Evolutionary conservation across 2,888 invertebrate genomes (phyloP), one percentile per base, ranked within the genome.

Genomic region (Caenorhabditis japonica): DNA sequence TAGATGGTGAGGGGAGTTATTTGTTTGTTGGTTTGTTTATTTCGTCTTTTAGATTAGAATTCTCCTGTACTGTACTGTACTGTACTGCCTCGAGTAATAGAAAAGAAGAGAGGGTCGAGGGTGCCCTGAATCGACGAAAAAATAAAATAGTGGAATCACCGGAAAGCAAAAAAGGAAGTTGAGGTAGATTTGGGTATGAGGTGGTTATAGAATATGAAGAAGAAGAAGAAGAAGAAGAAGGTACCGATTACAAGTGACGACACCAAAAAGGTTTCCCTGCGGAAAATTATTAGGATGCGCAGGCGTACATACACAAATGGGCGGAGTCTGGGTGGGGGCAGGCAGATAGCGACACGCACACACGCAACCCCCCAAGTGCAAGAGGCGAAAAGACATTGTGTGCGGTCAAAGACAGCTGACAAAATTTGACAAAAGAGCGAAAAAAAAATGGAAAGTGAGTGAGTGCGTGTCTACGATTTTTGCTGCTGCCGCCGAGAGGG

Each of bases 361-460:
- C 19, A 30, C 36, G 30, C 27, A 17, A 49, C 5, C 38, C 27
- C 33, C 53, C 36, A 47, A 30, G 12, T 12, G 23, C 34, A 34
- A n/a, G 10, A 38, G 34, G 19, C 23, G 39, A 19, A 41, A 53
- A 44, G 27, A 30, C 19, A 34, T 44, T 39, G 33, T 47, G 58
- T 68, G 61, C 61, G 62, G 58, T 71, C 70, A 71, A 53, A 55
- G 59, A 61, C 70, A 71, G 70, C 70, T 71, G 70, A 71, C 70
- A 58, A 62, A 56, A 71, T 55, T 60, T 60, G 13, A 30, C 46
- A 64, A 64, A 53, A 64, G 55, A n/a, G n/a, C n/a, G n/a, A n/a
- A n/a, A n/a, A n/a, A n/a, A n/a, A n/a, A n/a, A n/a, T n/a, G n/a
- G n/a, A n/a, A n/a, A n/a, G n/a, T n/a, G n/a, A n/a, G n/a, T 55